A percentile compares a stretch with the other conserved stretches of the same genome.
Conservation (phyloP, 2,797 vertebrate species). For the Eulemur albifrons region DNA sequence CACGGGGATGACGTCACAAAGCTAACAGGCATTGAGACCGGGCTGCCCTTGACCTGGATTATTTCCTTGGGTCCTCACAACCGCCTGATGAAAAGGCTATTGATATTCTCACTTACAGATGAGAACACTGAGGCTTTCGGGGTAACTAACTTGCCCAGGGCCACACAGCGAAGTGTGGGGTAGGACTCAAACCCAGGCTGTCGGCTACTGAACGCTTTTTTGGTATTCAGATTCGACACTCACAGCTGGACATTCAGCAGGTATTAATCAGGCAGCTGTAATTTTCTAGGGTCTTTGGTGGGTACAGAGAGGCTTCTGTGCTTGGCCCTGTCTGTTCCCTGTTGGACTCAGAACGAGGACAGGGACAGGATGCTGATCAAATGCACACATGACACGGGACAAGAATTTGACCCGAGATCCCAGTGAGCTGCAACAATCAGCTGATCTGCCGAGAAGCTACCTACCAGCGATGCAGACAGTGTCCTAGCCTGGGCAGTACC, state of each 20-base stretch:
- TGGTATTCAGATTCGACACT: neutral
- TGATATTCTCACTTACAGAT: neutral
- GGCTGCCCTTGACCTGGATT: neutral
- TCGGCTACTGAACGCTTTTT: neutral
- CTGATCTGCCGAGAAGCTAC: neutral
- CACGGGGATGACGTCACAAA: accelerated
- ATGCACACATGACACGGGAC: neutral
- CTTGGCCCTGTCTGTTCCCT: neutral
- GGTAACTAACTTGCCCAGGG: neutral
- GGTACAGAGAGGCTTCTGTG: neutral
- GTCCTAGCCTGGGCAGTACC: accelerated
- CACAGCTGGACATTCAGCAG: neutral
- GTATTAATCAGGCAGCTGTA: neutral
- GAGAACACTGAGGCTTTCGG: neutral
- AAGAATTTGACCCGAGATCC: neutral
- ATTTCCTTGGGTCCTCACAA: neutral
- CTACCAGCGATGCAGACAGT: neutral
- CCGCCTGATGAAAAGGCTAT: neutral
- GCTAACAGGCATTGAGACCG: neutral
- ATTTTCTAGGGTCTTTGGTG: neutral
- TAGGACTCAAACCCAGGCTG: neutral
- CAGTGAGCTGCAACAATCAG: neutral
- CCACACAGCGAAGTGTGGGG: neutral
- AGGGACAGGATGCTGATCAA: neutral
- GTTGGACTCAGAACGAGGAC: neutral